A percentile compares a stretch with the other conserved stretches of the same genome.
Evolutionary conservation across 2,113 vertebrate genomes (phyloP).

Genomic region (Paracanthobrama guichenoti): DNA sequence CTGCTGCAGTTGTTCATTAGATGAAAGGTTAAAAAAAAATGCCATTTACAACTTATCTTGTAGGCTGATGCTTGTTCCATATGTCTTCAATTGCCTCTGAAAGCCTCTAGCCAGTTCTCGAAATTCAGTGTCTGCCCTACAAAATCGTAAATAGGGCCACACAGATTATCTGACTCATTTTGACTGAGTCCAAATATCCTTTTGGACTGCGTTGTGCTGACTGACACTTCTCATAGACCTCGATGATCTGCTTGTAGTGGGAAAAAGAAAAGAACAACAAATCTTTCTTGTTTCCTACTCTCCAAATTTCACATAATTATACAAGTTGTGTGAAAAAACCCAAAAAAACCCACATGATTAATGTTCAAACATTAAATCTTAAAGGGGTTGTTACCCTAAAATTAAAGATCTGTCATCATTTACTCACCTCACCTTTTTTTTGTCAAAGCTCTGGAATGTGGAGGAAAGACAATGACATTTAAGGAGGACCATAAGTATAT

Average conservation of each 20-base stretch:
- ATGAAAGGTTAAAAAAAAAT: neutral
- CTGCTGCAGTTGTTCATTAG: neutral
- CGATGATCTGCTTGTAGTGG: neutral
- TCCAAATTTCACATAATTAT: neutral
- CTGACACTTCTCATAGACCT: slow-evolving; percentile 18
- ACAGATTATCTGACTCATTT: slow-evolving; percentile 31
- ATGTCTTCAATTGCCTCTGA: slow-evolving; percentile 27
- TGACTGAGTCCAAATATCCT: slow-evolving; percentile 62
- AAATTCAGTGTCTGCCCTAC: slow-evolving; percentile 36
- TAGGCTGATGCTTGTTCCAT: slow-evolving; percentile 11
- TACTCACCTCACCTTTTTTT: no score
- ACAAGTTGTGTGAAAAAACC: neutral
- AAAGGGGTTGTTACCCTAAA: neutral
- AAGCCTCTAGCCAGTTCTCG: neutral
- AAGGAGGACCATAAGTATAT: neutral
- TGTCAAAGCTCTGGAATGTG: neutral
- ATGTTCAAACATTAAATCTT: neutral
- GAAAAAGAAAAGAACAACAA: neutral
- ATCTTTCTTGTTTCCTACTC: neutral
- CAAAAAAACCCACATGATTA: neutral
- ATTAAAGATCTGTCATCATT: neutral
- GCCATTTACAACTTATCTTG: neutral
- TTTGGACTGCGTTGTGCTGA: slow-evolving; percentile 47
- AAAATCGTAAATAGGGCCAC: slow-evolving; percentile 56
- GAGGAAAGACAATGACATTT: neutral